Conservation (phyloP, 2,888 invertebrate species). For the Eudasyphora cyanicolor region DNA sequence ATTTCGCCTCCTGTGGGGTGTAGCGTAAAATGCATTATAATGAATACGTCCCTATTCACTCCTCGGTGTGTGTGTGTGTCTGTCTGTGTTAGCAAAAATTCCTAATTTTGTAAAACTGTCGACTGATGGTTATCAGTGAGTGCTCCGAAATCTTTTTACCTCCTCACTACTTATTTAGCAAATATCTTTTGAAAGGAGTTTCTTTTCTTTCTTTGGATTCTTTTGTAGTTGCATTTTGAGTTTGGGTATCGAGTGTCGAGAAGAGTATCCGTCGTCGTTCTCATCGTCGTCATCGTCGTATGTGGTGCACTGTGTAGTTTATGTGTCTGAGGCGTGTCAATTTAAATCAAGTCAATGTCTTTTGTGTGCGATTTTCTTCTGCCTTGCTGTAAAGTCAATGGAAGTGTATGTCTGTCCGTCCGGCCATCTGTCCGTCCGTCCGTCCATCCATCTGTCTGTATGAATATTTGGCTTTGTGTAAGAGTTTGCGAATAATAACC, state of each 20-base stretch:
- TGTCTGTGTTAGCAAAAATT: background rate
- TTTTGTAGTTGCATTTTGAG: conserved; percentile 16
- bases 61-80: background rate
- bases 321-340: conserved; percentile 68
- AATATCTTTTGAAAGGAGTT: conserved; percentile 11
- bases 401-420: background rate
- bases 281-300: background rate
- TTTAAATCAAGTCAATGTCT: conserved; percentile 66
- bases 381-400: conserved; percentile 20
- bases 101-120: too few relatives aligned
- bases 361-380: conserved; percentile 53
- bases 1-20: background rate
- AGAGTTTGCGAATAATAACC: conserved; percentile 23
- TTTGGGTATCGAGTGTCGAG: background rate
- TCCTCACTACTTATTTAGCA: too few relatives aligned
- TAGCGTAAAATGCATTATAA: background rate
- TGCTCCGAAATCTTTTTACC: conserved; percentile 13
- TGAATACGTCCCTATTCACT: background rate
- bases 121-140: conserved; percentile 5
- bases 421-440: background rate
- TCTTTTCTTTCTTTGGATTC: conserved; percentile 2
- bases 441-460: background rate
- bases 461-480: too few relatives aligned
- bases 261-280: background rate
- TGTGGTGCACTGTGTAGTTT: too few relatives aligned